A percentile compares a stretch with the other conserved stretches of the same genome.
Evolutionary conservation across 1,140 invertebrate genomes (phyloP).

Genomic region (Chelonus insularis): DNA sequence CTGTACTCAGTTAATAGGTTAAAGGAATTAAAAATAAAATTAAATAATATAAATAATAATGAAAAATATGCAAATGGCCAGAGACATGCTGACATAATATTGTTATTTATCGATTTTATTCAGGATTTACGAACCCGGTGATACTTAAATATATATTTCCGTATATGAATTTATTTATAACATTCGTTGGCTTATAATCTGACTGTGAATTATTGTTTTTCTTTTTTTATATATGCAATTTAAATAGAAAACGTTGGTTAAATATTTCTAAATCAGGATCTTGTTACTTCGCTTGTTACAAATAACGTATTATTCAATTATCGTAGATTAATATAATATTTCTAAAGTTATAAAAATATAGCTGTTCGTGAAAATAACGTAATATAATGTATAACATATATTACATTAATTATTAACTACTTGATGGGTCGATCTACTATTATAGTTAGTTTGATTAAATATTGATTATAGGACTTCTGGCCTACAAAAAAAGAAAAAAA

Average conservation of each 20-base stretch:
- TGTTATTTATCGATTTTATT: too few species aligned
- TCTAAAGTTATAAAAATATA: background rate
- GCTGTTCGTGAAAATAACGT: background rate
- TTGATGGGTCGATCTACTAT: background rate
- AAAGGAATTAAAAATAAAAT: too few species aligned
- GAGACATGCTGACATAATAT: too few species aligned
- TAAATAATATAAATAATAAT: too few species aligned
- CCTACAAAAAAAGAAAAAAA: slow-evolving; percentile 28
- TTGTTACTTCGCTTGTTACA: slow-evolving; percentile 53
- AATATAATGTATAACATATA: background rate
- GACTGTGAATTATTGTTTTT: too few species aligned
- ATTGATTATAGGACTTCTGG: slow-evolving; percentile 34
- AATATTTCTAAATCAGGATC: slow-evolving; percentile 73
- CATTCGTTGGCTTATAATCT: background rate
- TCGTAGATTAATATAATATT: too few species aligned
- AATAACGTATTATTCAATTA: background rate
- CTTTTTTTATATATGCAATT: too few species aligned
- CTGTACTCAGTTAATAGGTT: too few species aligned
- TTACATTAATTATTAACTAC: background rate
- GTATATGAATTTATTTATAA: background rate
- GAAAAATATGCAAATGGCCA: too few species aligned
- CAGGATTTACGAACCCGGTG: too few species aligned
- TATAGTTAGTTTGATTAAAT: background rate
- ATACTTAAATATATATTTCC: background rate
- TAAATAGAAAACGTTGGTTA: background rate